phyloP scores from a whole-genome alignment of 2,888 invertebrate species.

The Octonoba sinensis region DNA sequence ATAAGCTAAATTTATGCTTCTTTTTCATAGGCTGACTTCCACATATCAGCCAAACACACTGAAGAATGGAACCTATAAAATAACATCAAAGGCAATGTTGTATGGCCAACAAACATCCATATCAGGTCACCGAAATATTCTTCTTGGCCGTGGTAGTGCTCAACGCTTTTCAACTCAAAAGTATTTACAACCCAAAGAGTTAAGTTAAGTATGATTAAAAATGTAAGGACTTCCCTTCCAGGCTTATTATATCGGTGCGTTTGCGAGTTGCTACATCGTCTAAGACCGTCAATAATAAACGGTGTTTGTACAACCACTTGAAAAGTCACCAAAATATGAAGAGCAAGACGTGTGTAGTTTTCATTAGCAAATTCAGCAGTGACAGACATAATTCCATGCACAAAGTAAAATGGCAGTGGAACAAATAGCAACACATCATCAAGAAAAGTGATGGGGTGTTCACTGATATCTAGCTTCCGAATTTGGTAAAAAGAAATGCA shows the following conservation, averaged over 20 bases:
- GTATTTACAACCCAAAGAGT: slow-evolving; percentile 84
- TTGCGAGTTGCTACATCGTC: slow-evolving; percentile 80
- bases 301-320: slow-evolving; percentile 83
- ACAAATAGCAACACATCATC: slow-evolving; percentile 81
- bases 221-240: slow-evolving; percentile 82
- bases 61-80: slow-evolving; percentile 84
- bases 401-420: slow-evolving; percentile 81
- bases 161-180: slow-evolving; percentile 77
- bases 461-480: slow-evolving; percentile 78
- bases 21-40: slow-evolving; percentile 81
- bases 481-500: slow-evolving; percentile 78
- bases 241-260: slow-evolving; percentile 79
- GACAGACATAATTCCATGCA: slow-evolving; percentile 77
- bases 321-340: slow-evolving; percentile 71
- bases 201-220: slow-evolving; percentile 82
- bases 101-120: slow-evolving; percentile 82
- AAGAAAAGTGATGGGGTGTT: slow-evolving; percentile 75
- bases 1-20: slow-evolving; percentile 69
- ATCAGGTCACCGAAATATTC: slow-evolving; percentile 79
- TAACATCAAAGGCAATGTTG: slow-evolving; percentile 81
- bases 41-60: slow-evolving; percentile 84
- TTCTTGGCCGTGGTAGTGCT: slow-evolving; percentile 75
- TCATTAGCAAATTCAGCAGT: slow-evolving; percentile 54
- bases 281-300: slow-evolving; percentile 80
- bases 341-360: slow-evolving; percentile 46